A percentile compares a stretch with the other conserved stretches of the same genome.
phyloP scores from a whole-genome alignment of 2,888 invertebrate species.

The Embidobia sp. region DNA sequence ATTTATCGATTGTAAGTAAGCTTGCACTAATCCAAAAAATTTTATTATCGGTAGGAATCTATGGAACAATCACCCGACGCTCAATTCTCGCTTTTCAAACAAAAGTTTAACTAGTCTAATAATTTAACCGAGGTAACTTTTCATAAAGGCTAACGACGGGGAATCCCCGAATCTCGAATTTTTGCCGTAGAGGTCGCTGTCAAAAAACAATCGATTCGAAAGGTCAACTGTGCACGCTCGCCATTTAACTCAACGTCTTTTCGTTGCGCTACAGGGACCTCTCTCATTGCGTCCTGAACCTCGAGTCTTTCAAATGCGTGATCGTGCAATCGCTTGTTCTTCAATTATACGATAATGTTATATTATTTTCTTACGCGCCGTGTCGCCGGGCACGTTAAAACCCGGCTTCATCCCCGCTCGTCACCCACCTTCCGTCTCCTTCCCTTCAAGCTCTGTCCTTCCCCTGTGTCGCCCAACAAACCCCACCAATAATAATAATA shows the following conservation, averaged over 20 bases:
- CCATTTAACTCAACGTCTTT: not conserved
- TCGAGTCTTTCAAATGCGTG: conserved; percentile 74
- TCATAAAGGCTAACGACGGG: conserved; percentile 27
- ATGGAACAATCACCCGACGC: conserved; percentile 52
- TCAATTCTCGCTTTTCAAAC: conserved; percentile 44
- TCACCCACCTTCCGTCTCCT: not conserved
- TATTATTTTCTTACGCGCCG: conserved; percentile 64
- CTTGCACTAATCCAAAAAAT: conserved; percentile 50
- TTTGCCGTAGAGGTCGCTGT: conserved; percentile 26
- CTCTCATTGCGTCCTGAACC: conserved; percentile 70
- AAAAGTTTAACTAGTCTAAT: conserved; percentile 9
- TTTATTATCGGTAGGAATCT: not conserved
- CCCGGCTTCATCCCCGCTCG: conserved; percentile 62
- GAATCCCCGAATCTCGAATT: conserved; percentile 31
- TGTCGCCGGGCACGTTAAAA: conserved; percentile 77
- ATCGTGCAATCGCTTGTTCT: conserved; percentile 72
- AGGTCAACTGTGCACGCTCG: not conserved
- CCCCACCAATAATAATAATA: conserved; percentile 63
- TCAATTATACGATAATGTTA: conserved; percentile 64
- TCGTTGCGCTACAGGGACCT: conserved; percentile 30
- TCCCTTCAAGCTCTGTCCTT: conserved; percentile 30
- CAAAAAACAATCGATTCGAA: no score
- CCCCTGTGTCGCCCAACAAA: conserved; percentile 58
- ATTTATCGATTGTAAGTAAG: conserved; percentile 42
- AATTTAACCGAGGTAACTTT: conserved; percentile 15